Conservation (phyloP, 35 echinoderm and acorn worm species). For the Stichopus chloronotus region DNA sequence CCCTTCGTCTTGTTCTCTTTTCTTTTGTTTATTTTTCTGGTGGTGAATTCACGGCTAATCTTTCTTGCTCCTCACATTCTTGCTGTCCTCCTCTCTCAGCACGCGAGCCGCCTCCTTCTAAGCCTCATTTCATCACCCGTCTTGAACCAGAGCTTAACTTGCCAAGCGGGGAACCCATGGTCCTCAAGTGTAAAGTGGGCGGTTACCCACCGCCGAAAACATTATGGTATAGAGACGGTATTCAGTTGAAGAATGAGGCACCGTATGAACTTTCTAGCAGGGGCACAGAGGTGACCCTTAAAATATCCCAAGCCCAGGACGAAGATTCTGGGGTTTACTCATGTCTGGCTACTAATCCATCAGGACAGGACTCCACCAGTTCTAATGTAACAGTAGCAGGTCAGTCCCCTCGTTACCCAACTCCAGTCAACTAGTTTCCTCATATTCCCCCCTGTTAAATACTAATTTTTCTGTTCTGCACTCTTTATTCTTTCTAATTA, state of each 20-base stretch:
- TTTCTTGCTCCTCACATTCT: constrained; percentile 2
- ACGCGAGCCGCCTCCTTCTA: constrained; percentile 23
- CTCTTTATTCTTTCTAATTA: too few relatives aligned
- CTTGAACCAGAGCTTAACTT: constrained; percentile 24
- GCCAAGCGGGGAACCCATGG: constrained; percentile 13
- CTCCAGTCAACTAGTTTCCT: too few relatives aligned
- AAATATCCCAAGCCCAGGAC: not conserved
- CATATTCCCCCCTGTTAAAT: not conserved
- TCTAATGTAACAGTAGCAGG: constrained; percentile 42
- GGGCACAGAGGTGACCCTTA: constrained; percentile 20
- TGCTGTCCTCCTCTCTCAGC: not conserved
- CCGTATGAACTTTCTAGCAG: constrained; percentile 15
- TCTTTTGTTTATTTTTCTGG: not conserved
- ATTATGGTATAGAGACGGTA: constrained; percentile 28
- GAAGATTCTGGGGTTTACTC: constrained; percentile 64
- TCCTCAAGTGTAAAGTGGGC: constrained; percentile 22
- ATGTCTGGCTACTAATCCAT: constrained; percentile 62
- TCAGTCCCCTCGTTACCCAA: not conserved
- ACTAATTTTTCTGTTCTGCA: not conserved
- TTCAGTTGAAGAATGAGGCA: constrained; percentile 1
- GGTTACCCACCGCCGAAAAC: constrained; percentile 32
- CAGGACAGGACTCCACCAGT: constrained; percentile 54
- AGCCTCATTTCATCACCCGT: constrained; percentile 10
- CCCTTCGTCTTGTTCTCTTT: not conserved
- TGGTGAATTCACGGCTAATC: not conserved